phyloP scores from a whole-genome alignment of 1,140 invertebrate species.

The Samia ricini region DNA sequence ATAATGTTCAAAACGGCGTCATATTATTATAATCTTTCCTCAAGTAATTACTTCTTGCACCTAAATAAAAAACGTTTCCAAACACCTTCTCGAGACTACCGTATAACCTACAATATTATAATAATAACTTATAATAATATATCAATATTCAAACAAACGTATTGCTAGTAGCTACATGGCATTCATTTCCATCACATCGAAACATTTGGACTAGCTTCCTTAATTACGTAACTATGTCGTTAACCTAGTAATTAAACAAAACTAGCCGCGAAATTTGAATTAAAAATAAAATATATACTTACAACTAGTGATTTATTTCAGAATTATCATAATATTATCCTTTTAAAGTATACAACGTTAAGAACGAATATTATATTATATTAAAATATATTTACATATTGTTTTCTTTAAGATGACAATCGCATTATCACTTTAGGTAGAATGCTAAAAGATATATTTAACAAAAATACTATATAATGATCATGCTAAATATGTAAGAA shows the following conservation, averaged over 20 bases:
- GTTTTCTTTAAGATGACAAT: slow-evolving; percentile 13
- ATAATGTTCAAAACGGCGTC: slow-evolving; percentile 1
- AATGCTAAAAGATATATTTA: not conserved
- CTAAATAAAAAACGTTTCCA: not conserved
- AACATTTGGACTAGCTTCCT: slow-evolving; percentile 75
- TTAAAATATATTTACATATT: slow-evolving; percentile 26
- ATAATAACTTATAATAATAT: slow-evolving; percentile 1
- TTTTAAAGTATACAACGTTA: slow-evolving; percentile 32
- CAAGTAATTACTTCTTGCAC: not conserved
- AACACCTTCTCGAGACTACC: not conserved
- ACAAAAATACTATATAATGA: slow-evolving; percentile 2
- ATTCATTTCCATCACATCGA: slow-evolving; percentile 70
- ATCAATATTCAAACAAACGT: slow-evolving; percentile 48
- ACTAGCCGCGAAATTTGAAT: slow-evolving; percentile 63
- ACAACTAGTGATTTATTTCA: slow-evolving; percentile 49
- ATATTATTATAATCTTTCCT: slow-evolving; percentile 1
- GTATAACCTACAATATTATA: slow-evolving; percentile 3
- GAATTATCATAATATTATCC: slow-evolving; percentile 47
- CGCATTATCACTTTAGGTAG: slow-evolving; percentile 1
- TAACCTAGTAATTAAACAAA: slow-evolving; percentile 71
- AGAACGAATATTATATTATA: slow-evolving; percentile 4
- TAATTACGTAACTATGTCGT: slow-evolving; percentile 68
- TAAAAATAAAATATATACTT: slow-evolving; percentile 42
- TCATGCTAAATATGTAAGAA: not conserved
- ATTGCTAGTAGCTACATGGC: slow-evolving; percentile 64